phyloP scores from a whole-genome alignment of 2,888 invertebrate species.

The Eutolmus rufibarbis region DNA sequence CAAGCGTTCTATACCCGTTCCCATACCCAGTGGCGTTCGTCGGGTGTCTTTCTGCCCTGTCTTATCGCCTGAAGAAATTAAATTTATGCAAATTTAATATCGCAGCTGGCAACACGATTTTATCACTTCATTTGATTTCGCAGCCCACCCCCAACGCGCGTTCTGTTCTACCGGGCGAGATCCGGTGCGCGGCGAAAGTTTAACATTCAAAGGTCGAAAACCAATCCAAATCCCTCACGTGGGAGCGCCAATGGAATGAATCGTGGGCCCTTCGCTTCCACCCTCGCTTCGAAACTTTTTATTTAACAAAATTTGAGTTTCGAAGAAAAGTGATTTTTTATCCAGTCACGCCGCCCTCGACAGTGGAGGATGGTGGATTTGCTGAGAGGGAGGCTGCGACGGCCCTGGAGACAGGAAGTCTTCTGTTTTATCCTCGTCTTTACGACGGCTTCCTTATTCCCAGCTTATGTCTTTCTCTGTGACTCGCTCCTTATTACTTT shows the following conservation, averaged over 20 bases:
- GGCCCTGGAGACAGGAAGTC: background rate
- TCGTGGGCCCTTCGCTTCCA: background rate
- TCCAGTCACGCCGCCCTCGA: background rate
- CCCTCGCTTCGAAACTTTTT: slow-evolving; percentile 11
- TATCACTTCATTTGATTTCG: slow-evolving; percentile 44
- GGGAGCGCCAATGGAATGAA: background rate
- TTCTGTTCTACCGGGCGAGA: background rate
- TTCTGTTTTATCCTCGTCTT: slow-evolving; percentile 14
- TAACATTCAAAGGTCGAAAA: slow-evolving; percentile 41
- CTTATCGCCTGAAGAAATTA: slow-evolving; percentile 25
- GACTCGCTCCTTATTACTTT: slow-evolving; percentile 38
- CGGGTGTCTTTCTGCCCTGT: background rate
- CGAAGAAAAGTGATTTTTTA: slow-evolving; percentile 8
- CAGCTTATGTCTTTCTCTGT: slow-evolving; percentile 20
- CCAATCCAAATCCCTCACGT: slow-evolving; percentile 40
- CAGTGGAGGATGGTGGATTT: background rate
- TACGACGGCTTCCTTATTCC: background rate
- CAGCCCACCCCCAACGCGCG: background rate
- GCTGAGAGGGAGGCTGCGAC: background rate
- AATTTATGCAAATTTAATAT: slow-evolving; percentile 44
- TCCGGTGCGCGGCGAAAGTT: background rate
- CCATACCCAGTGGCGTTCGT: background rate
- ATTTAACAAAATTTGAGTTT: slow-evolving; percentile 12
- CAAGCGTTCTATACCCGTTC: background rate
- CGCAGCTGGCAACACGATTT: slow-evolving; percentile 40